Evolutionary conservation across 37 sponge, comb jelly and placozoan species (phyloP).

Genomic region (Oopsacas minuta): DNA sequence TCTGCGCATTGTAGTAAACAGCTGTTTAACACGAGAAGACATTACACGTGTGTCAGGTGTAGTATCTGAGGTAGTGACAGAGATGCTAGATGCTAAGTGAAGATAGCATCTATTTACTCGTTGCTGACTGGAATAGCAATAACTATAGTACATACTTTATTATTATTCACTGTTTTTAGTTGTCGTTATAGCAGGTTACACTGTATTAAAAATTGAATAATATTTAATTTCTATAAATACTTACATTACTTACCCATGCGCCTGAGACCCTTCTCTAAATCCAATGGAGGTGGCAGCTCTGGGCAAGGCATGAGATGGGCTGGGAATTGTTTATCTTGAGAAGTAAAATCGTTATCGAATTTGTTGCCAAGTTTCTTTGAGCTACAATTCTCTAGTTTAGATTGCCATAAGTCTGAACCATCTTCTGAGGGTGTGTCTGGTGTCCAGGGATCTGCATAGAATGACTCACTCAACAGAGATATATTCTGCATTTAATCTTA

Average conservation of each 20-base stretch:
- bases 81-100: not conserved
- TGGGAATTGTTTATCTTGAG: not conserved
- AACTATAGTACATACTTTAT: not conserved
- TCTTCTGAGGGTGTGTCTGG: slow-evolving; percentile 15
- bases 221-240: too few relatives aligned
- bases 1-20: not conserved
- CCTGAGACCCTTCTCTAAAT: not conserved
- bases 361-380: not conserved
- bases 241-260: slow-evolving; percentile 17
- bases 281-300: not conserved
- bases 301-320: not conserved
- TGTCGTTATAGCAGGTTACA: too few relatives aligned
- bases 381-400: not conserved
- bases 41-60: not conserved
- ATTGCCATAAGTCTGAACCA: not conserved
- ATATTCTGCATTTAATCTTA: not conserved
- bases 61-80: not conserved
- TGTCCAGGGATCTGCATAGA: slow-evolving; percentile 3
- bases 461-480: not conserved
- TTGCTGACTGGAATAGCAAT: not conserved
- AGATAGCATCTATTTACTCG: not conserved
- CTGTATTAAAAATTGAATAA: too few relatives aligned
- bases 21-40: not conserved
- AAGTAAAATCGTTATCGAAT: not conserved
- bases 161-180: not conserved